Percentiles rank a stretch among this genome's conserved stretches.
These are phyloP conservation scores for Thamnophis elegans DNA, from an alignment of 2,797 vertebrate genomes.

Conservation along the genomic window DNA sequence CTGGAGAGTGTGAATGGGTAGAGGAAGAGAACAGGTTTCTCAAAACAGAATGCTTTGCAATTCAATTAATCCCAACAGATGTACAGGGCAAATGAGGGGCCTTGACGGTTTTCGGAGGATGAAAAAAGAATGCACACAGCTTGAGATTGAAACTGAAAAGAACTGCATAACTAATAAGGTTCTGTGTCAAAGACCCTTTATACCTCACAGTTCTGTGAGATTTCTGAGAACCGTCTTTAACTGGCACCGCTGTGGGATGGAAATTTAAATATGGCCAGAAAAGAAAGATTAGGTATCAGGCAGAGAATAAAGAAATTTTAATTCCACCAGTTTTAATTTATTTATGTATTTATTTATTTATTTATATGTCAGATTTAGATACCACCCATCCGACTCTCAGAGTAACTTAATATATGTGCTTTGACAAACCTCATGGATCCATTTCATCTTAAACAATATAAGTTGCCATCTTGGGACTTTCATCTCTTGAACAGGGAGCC, in stretches of 20 bases:
- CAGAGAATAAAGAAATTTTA: neutral
- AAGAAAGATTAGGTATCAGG: neutral
- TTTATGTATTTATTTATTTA: neutral
- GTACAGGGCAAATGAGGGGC: conserved; percentile 7
- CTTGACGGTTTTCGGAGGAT: neutral
- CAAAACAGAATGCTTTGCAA: conserved; percentile 27
- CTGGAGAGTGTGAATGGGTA: neutral
- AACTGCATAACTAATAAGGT: neutral
- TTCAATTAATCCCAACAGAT: conserved; percentile 29
- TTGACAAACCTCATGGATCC: neutral
- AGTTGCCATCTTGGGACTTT: neutral
- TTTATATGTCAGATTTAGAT: neutral
- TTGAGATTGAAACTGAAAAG: conserved; percentile 15
- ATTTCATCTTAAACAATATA: neutral
- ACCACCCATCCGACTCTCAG: neutral
- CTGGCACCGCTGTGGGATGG: neutral
- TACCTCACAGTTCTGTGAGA: conserved; percentile 17
- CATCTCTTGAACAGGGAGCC: neutral
- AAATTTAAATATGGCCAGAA: neutral
- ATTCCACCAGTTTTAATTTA: neutral
- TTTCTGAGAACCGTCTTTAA: neutral
- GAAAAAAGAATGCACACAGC: neutral
- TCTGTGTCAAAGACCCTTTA: conserved; percentile 35
- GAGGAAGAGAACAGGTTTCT: conserved; percentile 13
- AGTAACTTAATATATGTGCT: neutral